Conservation (phyloP, 2,888 invertebrate species). For the Monopis laevigella region DNA sequence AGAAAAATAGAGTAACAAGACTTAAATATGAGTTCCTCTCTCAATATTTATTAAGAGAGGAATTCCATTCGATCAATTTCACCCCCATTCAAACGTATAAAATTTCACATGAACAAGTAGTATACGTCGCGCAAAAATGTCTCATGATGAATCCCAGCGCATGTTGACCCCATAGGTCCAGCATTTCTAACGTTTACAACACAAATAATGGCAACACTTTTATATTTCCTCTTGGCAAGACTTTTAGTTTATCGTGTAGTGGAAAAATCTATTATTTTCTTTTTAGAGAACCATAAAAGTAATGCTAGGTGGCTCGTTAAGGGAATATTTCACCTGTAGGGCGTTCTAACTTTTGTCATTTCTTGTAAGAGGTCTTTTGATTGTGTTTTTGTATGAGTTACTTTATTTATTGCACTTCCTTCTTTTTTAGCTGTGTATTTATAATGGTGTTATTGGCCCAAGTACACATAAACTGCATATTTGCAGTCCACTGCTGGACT, state of each 20-base stretch:
- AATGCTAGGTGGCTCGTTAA: conserved; percentile 10
- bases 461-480: no score
- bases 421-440: no score
- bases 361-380: conserved; percentile 2
- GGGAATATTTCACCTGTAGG: conserved; percentile 8
- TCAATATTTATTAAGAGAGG: no score
- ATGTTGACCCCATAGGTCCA: conserved; percentile 1
- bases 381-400: conserved; percentile 4
- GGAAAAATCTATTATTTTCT: conserved; percentile 7
- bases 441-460: no score
- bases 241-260: conserved; percentile 12
- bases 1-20: no score
- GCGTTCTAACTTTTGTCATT: conserved; percentile 8
- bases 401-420: conserved; percentile 1
- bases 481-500: no score
- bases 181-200: conserved; percentile 9
- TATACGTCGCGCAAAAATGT: no score
- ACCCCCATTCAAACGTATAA: no score
- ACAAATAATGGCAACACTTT: conserved; percentile 12
- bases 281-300: conserved; percentile 12
- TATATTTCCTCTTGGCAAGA: conserved; percentile 10
- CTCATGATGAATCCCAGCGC: no score
- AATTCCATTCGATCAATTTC: no score
- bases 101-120: no score
- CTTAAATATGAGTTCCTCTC: no score